Conservation (phyloP, 2,113 vertebrate genomes). For the Cnemophilus loriae region DNA sequence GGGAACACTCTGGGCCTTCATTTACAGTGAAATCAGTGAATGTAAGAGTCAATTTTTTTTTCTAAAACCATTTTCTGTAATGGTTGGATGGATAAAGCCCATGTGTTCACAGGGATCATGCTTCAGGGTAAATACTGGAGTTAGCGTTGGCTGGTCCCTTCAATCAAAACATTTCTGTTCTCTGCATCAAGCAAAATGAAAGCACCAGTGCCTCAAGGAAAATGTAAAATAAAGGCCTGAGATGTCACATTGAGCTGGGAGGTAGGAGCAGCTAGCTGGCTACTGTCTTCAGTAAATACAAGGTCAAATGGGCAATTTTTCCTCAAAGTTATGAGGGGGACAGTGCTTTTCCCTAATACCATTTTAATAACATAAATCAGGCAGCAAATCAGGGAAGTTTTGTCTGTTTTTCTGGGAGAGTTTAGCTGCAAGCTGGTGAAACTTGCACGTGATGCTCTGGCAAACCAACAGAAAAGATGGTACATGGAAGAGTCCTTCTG, state of each 20-base stretch:
- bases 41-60: not conserved
- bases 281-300: not conserved
- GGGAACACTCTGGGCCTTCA: slow-evolving; percentile 36
- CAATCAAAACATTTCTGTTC: slow-evolving; percentile 36
- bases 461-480: not conserved
- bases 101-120: not conserved
- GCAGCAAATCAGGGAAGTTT: not conserved
- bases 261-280: not conserved
- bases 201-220: not conserved
- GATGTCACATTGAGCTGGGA: not conserved
- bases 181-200: slow-evolving; percentile 29
- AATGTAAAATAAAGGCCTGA: not conserved
- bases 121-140: slow-evolving; percentile 53
- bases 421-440: not conserved
- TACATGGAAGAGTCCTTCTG: not conserved
- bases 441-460: not conserved
- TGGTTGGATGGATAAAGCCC: slow-evolving; percentile 50
- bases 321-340: not conserved
- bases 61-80: not conserved
- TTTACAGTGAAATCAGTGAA: slow-evolving; percentile 37
- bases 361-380: not conserved
- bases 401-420: not conserved
- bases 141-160: slow-evolving; percentile 39
- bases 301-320: not conserved
- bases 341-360: not conserved